Conservation (phyloP, 2,888 invertebrate species). For the Cephalotes varians region DNA sequence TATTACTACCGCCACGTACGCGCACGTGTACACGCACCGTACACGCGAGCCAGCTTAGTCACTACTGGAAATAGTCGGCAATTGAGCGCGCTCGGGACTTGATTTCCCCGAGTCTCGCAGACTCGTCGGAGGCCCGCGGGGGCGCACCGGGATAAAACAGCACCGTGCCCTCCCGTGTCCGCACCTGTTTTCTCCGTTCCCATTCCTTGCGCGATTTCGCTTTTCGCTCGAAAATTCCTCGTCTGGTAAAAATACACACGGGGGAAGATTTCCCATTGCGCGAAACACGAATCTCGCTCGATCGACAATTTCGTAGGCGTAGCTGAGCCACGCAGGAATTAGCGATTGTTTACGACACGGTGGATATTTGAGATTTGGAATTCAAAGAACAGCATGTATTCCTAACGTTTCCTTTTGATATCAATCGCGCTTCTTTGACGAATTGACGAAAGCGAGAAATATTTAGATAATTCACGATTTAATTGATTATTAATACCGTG, state of each 20-base stretch:
- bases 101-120: slow-evolving; percentile 54
- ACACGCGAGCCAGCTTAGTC: slow-evolving; percentile 69
- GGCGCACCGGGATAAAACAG: slow-evolving; percentile 11
- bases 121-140: slow-evolving; percentile 16
- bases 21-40: slow-evolving; percentile 42
- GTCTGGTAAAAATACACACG: not conserved
- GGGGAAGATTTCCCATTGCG: not conserved
- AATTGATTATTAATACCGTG: not conserved
- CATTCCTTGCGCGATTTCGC: not conserved
- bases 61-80: slow-evolving; percentile 75
- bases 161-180: not conserved
- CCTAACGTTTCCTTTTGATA: not conserved
- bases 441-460: not conserved
- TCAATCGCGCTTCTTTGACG: not conserved
- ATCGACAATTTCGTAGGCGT: not conserved
- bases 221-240: not conserved
- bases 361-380: slow-evolving; percentile 12
- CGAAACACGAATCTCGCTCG: not conserved
- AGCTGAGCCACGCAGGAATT: not conserved
- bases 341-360: not conserved
- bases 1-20: slow-evolving; percentile 67
- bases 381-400: not conserved
- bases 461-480: not conserved
- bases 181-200: slow-evolving; percentile 7
- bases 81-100: slow-evolving; percentile 56